Evolutionary conservation across 1,140 invertebrate species (phyloP).

Genomic region (Brachionus plicatilis): DNA sequence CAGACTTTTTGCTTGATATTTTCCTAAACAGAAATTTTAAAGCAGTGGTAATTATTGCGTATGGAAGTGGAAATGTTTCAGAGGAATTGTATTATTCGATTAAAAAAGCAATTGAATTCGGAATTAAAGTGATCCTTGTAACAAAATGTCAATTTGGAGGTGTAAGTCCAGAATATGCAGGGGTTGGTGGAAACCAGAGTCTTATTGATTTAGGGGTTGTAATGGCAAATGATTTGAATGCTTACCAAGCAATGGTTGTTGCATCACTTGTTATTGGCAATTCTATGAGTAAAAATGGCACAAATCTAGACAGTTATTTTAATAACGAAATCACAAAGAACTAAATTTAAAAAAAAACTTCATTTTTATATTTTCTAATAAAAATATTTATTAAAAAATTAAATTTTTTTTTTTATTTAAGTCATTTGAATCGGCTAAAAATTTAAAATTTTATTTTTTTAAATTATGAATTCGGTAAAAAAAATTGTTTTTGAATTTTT

Average conservation of each 20-base stretch:
- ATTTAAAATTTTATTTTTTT: no score
- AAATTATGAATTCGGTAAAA: no score
- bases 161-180: constrained; percentile 7
- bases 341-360: neutral
- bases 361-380: no score
- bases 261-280: constrained; percentile 8
- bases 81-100: neutral
- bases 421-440: no score
- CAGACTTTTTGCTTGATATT: neutral
- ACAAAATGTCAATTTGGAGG: constrained; percentile 32
- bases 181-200: neutral
- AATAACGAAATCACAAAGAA: constrained; percentile 2
- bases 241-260: constrained; percentile 15
- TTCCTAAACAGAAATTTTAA: neutral
- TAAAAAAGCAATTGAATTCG: neutral
- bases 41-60: neutral
- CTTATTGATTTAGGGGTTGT: neutral
- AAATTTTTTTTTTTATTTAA: no score
- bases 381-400: no score
- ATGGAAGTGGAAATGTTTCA: constrained; percentile 27
- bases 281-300: neutral
- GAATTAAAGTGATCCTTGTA: neutral
- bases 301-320: constrained; percentile 17
- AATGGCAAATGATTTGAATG: constrained; percentile 29
- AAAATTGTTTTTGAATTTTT: no score